phyloP scores from a whole-genome alignment of 2,113 vertebrate species.

The Scolopax mira region DNA sequence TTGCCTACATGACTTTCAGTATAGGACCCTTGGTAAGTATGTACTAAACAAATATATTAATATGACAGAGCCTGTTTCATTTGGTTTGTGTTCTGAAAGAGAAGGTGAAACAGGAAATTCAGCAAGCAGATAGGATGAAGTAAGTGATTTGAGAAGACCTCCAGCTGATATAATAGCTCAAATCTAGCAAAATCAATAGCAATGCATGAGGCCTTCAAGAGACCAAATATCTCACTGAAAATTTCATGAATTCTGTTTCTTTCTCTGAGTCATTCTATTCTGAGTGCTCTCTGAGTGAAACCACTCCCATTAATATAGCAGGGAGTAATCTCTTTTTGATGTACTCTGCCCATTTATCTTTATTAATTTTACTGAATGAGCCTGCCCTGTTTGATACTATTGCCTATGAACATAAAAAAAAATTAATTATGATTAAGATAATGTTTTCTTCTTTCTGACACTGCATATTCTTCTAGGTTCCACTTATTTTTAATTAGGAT shows the following conservation, averaged over 20 bases:
- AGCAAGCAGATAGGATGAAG: background rate
- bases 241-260: background rate
- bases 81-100: background rate
- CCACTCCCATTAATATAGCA: background rate
- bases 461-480: background rate
- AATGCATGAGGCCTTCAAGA: background rate
- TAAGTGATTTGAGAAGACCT: background rate
- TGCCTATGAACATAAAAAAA: background rate
- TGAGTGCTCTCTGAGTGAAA: background rate
- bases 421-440: background rate
- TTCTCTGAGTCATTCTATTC: background rate
- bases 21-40: background rate
- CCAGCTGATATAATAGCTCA: background rate
- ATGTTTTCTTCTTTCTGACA: background rate
- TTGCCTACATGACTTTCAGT: background rate
- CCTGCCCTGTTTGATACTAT: background rate
- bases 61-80: background rate
- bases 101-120: background rate
- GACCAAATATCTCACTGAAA: background rate
- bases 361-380: background rate
- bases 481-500: background rate
- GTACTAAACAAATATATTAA: background rate
- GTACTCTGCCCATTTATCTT: background rate
- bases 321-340: background rate
- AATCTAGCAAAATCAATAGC: background rate